phyloP scores from a whole-genome alignment of 2,113 vertebrate genomes.

The Poicephalus gulielmi region DNA sequence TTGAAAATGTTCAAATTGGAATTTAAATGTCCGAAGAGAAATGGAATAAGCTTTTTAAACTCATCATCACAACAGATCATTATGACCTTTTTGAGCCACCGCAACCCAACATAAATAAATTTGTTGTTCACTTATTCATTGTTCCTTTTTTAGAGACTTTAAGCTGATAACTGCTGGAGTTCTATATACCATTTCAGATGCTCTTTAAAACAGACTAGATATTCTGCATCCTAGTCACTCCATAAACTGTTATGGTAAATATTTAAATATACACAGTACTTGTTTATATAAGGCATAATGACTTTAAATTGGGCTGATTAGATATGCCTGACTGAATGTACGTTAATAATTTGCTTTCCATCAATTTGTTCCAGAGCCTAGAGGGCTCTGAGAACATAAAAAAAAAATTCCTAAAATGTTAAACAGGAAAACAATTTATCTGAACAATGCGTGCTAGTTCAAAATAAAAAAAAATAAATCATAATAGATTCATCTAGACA shows the following conservation, averaged over 20 bases:
- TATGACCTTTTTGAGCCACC: not conserved
- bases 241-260: not conserved
- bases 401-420: not conserved
- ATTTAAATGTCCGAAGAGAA: not conserved
- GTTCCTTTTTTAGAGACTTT: not conserved
- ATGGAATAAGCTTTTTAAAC: not conserved
- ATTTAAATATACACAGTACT: slow-evolving; percentile 16
- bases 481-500: not conserved
- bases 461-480: not conserved
- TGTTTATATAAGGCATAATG: slow-evolving; percentile 42
- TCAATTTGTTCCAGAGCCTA: slow-evolving; percentile 28
- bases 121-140: not conserved
- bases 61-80: not conserved
- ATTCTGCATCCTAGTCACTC: not conserved
- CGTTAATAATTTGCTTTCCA: slow-evolving; percentile 30
- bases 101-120: not conserved
- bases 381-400: not conserved
- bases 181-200: not conserved
- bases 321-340: slow-evolving; percentile 9
- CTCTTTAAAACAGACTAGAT: not conserved
- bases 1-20: not conserved
- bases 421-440: not conserved
- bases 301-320: slow-evolving; percentile 21
- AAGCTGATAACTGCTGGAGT: not conserved
- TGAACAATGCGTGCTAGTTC: not conserved